Evolutionary conservation across 2,797 vertebrate genomes (phyloP).

Genomic region (Coreius guichenoti): DNA sequence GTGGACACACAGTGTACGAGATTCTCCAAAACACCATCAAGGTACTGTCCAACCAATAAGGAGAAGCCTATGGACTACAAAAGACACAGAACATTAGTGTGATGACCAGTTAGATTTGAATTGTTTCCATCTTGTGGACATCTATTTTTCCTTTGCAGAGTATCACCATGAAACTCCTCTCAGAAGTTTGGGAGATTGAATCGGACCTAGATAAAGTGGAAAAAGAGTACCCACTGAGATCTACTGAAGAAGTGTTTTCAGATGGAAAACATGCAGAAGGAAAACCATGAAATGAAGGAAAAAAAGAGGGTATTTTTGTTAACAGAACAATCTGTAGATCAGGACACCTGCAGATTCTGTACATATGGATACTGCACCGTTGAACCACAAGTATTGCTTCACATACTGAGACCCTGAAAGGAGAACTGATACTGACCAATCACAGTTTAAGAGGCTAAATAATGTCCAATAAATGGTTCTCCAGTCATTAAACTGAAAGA

Average conservation of each 20-base stretch:
- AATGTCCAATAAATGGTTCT: not conserved
- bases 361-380: too few species aligned
- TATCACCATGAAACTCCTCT: conserved; percentile 41
- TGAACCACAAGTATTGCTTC: not conserved
- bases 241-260: conserved; percentile 5
- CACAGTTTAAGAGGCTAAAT: not conserved
- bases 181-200: conserved; percentile 8
- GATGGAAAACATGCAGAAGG: conserved; percentile 1
- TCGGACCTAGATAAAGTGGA: conserved; percentile 24
- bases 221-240: not conserved
- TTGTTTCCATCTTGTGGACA: not conserved
- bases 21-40: conserved; percentile 83
- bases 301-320: not conserved
- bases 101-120: not conserved
- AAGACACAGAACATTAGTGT: not conserved
- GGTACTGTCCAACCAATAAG: conserved; percentile 67
- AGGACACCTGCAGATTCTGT: not conserved
- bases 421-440: not conserved
- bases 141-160: conserved; percentile 13
- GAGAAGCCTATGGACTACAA: not conserved
- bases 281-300: not conserved
- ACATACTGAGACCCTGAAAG: not conserved
- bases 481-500: not conserved
- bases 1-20: conserved; percentile 75
- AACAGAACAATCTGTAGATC: not conserved